Percentiles rank a stretch among this genome's conserved stretches.
Conservation (phyloP, 35 echinoderm and acorn worm species). For the Heliocidaris tuberculata region DNA sequence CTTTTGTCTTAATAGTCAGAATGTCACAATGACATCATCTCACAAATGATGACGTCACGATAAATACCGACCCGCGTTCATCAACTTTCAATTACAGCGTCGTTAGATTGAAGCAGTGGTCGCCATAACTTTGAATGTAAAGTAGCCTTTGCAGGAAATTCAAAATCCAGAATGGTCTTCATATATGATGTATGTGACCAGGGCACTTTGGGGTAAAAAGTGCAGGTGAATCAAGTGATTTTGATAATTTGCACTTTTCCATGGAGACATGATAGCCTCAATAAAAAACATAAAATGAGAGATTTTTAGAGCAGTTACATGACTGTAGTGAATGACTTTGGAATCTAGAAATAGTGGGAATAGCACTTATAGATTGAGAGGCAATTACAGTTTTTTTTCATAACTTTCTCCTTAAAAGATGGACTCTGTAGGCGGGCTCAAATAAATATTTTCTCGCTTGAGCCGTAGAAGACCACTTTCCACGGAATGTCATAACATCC, state of each 20-base stretch:
- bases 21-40: not conserved
- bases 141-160: not conserved
- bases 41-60: constrained; percentile 7
- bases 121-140: not conserved
- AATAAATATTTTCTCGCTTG: not conserved
- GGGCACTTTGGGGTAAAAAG: not conserved
- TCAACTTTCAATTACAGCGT: constrained; percentile 14
- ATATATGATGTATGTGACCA: not conserved
- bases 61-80: not conserved
- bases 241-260: not conserved
- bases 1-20: not conserved
- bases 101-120: not conserved
- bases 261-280: not conserved
- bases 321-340: not conserved
- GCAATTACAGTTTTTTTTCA: no score
- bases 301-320: not conserved
- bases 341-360: not conserved
- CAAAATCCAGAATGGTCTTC: not conserved
- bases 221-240: not conserved
- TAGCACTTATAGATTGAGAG: not conserved
- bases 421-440: not conserved
- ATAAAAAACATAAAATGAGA: not conserved
- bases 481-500: not conserved
- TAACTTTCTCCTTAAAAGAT: no score
- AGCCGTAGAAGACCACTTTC: not conserved